phyloP scores from a whole-genome alignment of 92 coral and sea anemone genomes.

The Desmophyllum pertusum region DNA sequence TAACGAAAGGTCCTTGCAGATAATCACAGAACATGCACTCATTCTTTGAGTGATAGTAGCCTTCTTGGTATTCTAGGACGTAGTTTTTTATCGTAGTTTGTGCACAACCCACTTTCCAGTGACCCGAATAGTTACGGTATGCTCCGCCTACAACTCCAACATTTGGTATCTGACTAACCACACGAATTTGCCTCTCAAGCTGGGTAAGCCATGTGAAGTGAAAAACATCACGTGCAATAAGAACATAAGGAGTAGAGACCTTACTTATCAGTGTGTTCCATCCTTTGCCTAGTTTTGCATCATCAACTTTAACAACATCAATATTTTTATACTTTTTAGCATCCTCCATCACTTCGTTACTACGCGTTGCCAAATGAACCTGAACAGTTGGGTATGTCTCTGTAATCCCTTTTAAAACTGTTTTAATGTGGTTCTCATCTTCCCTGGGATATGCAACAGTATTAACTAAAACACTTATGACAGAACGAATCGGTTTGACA shows the following conservation, averaged over 20 bases:
- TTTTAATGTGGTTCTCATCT: conserved; percentile 24
- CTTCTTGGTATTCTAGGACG: conserved; percentile 53
- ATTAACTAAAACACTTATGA: conserved; percentile 42
- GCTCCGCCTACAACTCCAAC: too few species aligned
- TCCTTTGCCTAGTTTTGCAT: conserved; percentile 17
- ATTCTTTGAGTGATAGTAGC: conserved; percentile 32
- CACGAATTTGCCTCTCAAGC: too few species aligned
- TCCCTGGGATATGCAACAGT: conserved; percentile 25
- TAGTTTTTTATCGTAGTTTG: conserved; percentile 58
- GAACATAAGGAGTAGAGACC: conserved; percentile 37
- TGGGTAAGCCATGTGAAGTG: too few species aligned
- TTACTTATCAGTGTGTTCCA: conserved; percentile 48
- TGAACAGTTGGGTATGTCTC: conserved; percentile 44
- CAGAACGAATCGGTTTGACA: conserved; percentile 46
- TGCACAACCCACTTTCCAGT: conserved; percentile 64
- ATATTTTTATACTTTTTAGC: conserved; percentile 19
- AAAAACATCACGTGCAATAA: neutral
- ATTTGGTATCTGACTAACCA: too few species aligned
- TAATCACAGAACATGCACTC: conserved; percentile 27
- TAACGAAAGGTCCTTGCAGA: conserved; percentile 62
- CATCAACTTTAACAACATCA: conserved; percentile 8
- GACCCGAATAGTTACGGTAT: too few species aligned
- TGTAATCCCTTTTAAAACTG: conserved; percentile 42
- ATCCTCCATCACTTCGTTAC: neutral
- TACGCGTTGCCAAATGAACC: conserved; percentile 37